Evolutionary conservation across 2,113 vertebrate species (phyloP).

Genomic region (Barnardius zonarius): DNA sequence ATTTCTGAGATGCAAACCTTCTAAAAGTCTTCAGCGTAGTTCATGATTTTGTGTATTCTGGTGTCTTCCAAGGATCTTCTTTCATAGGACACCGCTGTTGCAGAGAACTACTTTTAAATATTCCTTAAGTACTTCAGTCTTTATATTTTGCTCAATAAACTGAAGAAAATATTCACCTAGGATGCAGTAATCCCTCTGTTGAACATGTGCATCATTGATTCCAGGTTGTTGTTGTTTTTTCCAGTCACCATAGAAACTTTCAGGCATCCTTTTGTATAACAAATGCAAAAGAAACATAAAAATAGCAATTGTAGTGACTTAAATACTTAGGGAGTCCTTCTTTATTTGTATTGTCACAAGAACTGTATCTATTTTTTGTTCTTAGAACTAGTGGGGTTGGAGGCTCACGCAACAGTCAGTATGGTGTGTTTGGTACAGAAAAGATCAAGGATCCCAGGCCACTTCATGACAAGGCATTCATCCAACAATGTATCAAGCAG

Average conservation of each 20-base stretch:
- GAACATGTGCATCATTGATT: neutral
- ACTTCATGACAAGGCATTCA: slow-evolving; percentile 90
- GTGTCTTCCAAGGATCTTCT: neutral
- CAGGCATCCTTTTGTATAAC: neutral
- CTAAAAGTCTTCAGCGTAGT: neutral
- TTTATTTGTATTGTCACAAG: neutral
- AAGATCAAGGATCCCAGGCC: slow-evolving; percentile 94
- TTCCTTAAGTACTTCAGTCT: neutral
- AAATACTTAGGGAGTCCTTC: neutral
- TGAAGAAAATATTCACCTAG: neutral
- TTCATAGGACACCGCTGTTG: neutral
- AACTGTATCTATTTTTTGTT: neutral
- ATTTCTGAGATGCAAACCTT: neutral
- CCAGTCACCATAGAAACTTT: neutral
- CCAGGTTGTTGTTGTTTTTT: neutral
- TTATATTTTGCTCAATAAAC: neutral
- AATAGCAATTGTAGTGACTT: neutral
- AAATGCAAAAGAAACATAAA: neutral
- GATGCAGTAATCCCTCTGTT: neutral
- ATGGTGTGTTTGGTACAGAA: slow-evolving; percentile 85
- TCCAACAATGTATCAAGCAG: slow-evolving; percentile 92
- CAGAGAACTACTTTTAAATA: neutral
- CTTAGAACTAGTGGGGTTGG: slow-evolving; percentile 79
- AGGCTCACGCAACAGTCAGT: slow-evolving; percentile 81
- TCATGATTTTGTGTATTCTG: neutral